Percentiles rank a stretch among this genome's conserved stretches.
These are phyloP conservation scores for Lindbergichthys nudifrons DNA, from an alignment of 2,797 vertebrate species.

Conservation along the genomic window DNA sequence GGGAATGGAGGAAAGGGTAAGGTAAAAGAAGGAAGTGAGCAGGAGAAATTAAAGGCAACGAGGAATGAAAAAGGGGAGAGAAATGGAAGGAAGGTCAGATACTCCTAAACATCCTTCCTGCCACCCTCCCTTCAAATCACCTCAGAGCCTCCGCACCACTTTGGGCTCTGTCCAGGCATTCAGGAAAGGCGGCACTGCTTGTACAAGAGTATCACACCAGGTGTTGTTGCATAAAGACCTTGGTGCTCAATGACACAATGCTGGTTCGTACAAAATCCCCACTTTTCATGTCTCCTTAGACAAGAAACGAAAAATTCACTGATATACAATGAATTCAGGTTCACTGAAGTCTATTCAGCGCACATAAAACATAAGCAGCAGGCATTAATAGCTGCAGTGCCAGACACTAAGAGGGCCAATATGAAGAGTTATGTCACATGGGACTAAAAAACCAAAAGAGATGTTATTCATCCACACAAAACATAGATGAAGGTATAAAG, in stretches of 20 bases:
- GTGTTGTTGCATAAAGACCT: slow-evolving; percentile 77
- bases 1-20: slow-evolving; percentile 33
- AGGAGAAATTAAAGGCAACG: slow-evolving; percentile 59
- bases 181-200: slow-evolving; percentile 71
- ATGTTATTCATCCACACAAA: slow-evolving; percentile 56
- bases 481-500: slow-evolving; percentile 38
- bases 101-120: slow-evolving; percentile 83
- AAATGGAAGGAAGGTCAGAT: slow-evolving; percentile 76
- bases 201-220: slow-evolving; percentile 66
- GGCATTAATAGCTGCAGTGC: slow-evolving; percentile 47
- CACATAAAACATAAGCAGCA: slow-evolving; percentile 54
- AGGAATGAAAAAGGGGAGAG: slow-evolving; percentile 53
- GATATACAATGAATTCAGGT: slow-evolving; percentile 19
- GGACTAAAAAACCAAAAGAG: slow-evolving; percentile 21
- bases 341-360: slow-evolving; percentile 35
- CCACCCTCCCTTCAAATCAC: slow-evolving; percentile 67
- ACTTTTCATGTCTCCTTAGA: slow-evolving; percentile 42
- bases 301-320: slow-evolving; percentile 17
- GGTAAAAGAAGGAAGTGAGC: slow-evolving; percentile 43
- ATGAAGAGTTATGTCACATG: slow-evolving; percentile 49
- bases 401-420: slow-evolving; percentile 43
- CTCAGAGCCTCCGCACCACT: slow-evolving; percentile 36
- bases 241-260: slow-evolving; percentile 57
- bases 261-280: slow-evolving; percentile 18
- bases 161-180: slow-evolving; percentile 74